These are phyloP conservation scores for Habroteleia sp. DNA, from an alignment of 2,888 invertebrate genomes.

Conservation along the genomic window DNA sequence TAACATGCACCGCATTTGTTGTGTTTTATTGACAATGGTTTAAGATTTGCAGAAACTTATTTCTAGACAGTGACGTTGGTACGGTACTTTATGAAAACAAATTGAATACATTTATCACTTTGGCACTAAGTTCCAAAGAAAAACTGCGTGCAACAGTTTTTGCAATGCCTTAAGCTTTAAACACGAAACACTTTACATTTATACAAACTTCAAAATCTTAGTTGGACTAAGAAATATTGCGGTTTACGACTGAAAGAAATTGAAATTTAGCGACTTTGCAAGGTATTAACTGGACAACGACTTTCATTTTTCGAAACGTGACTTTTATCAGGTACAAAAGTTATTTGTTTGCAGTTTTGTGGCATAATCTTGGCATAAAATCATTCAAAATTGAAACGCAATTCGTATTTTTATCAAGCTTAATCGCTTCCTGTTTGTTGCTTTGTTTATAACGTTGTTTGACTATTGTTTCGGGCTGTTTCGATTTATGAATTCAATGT, in stretches of 20 bases:
- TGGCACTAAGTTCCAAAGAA: conserved; percentile 12
- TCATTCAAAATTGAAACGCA: too few relatives aligned
- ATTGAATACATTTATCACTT: neutral
- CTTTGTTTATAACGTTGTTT: too few relatives aligned
- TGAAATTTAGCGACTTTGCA: conserved; percentile 13
- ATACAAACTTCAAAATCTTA: conserved; percentile 10
- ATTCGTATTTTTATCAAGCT: too few relatives aligned
- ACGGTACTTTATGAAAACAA: too few relatives aligned
- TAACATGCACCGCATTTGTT: conserved; percentile 1
- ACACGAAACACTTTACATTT: conserved; percentile 21
- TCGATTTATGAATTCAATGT: too few relatives aligned
- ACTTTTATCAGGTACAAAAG: conserved; percentile 57
- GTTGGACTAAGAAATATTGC: conserved; percentile 1
- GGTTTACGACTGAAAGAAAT: conserved; percentile 25
- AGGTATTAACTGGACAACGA: conserved; percentile 45
- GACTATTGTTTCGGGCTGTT: too few relatives aligned
- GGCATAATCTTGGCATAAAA: neutral
- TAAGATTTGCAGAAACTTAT: neutral
- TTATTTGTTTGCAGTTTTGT: conserved; percentile 24
- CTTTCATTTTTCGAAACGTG: conserved; percentile 54
- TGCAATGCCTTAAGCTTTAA: neutral
- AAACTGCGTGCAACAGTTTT: neutral
- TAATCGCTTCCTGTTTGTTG: too few relatives aligned
- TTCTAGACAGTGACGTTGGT: too few relatives aligned
- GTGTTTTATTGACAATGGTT: too few relatives aligned